Evolutionary conservation across 2,113 vertebrate species (phyloP).

Genomic region (Oenanthe oenanthe): DNA sequence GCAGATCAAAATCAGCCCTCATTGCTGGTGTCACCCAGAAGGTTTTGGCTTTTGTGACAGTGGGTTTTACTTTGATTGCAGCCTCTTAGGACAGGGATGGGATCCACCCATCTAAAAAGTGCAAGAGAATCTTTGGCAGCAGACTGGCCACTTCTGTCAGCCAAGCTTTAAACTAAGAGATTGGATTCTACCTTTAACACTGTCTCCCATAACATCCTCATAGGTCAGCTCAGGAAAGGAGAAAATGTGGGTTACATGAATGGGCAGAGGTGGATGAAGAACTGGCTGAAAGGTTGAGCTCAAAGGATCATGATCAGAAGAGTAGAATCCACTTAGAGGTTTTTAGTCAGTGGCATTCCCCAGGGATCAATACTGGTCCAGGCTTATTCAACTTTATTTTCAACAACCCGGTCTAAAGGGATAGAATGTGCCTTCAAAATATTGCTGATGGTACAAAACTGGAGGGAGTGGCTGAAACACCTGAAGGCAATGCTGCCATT

Average conservation of each 20-base stretch:
- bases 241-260: not conserved
- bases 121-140: not conserved
- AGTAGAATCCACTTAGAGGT: not conserved
- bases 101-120: not conserved
- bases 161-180: not conserved
- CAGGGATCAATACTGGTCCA: not conserved
- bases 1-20: fast-evolving
- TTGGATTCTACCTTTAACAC: not conserved
- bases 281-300: not conserved
- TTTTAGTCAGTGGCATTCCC: not conserved
- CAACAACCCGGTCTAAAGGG: not conserved
- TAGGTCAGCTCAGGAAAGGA: fast-evolving
- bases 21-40: not conserved
- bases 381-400: not conserved
- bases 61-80: not conserved
- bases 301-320: not conserved
- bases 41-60: not conserved
- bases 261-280: not conserved
- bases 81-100: fast-evolving
- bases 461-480: not conserved
- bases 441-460: fast-evolving
- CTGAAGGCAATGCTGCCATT: not conserved
- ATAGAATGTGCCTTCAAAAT: not conserved
- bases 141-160: not conserved
- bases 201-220: fast-evolving